Evolutionary conservation across 2,113 vertebrate species (phyloP).

Genomic region (Chionodraco myersi): DNA sequence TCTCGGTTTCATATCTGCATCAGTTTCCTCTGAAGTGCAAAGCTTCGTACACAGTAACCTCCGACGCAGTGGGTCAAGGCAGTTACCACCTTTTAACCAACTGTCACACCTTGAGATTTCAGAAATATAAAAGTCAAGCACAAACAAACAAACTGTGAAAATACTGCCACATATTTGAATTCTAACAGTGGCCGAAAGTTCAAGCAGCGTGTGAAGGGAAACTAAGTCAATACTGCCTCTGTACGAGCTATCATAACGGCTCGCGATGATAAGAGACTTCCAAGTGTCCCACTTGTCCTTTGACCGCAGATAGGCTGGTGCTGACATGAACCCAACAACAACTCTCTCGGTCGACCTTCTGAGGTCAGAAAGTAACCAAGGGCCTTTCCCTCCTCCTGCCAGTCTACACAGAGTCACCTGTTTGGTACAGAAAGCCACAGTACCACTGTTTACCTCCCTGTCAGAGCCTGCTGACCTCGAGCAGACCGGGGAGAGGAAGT

Average conservation of each 20-base stretch:
- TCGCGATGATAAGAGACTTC: constrained; percentile 34
- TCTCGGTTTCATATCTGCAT: constrained; percentile 41
- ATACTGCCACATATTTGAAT: constrained; percentile 2
- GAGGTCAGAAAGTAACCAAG: constrained; percentile 46
- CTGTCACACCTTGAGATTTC: constrained; percentile 44
- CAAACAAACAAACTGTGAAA: constrained; percentile 17
- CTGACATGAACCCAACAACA: constrained; percentile 42
- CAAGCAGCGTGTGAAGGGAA: constrained; percentile 25
- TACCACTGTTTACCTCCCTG: constrained; percentile 41
- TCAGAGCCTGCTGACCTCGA: constrained; percentile 45
- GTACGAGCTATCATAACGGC: constrained; percentile 16
- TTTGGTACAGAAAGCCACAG: constrained; percentile 50
- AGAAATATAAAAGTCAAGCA: constrained; percentile 31
- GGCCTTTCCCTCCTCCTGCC: constrained; percentile 46
- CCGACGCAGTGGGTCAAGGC: constrained; percentile 21
- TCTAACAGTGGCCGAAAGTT: constrained; percentile 27
- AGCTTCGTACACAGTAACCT: constrained; percentile 6
- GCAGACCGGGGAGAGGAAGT: constrained; percentile 38
- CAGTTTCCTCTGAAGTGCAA: constrained; percentile 37
- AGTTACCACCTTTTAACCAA: constrained; percentile 25
- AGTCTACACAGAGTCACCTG: constrained; percentile 73
- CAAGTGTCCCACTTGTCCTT: constrained; percentile 21
- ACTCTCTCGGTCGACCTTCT: constrained; percentile 31
- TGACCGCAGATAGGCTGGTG: constrained; percentile 29
- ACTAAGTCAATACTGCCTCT: constrained; percentile 32